Evolutionary conservation across 2,797 vertebrate species (phyloP), one percentile per base, ranked within the genome.

Genomic region (Dipus sagitta): DNA sequence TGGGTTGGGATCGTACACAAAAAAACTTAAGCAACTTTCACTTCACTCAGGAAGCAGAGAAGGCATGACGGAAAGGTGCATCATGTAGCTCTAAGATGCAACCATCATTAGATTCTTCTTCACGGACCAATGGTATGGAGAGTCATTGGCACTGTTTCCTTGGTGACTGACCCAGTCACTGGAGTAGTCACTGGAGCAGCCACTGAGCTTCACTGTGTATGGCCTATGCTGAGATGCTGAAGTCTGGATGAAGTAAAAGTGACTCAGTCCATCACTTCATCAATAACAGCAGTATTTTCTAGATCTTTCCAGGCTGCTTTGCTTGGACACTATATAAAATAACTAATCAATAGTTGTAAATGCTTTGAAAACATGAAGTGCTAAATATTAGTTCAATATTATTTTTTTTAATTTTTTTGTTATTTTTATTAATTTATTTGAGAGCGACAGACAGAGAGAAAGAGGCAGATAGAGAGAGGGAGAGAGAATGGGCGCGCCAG

Each of bases 321-420:
- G 20, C 88, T 96, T 95, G 38, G 71, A 67, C 67, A 95, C 38
- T 94, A 77, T 95, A 84, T 91, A 86, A 95, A 81, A 93, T 91
- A 92, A 84, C 90, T 82, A 95, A 95, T 96, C 93, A 96, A 95
- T 91, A 89, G 95, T 90, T 3, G 0, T 88, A 93, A 95, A 91
- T 92, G 90, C 83, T 93, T 95, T 93, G 90, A 91, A 96, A 96
- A 94, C 75, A 92, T 82, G 23, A 60, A 91, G 86, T 91, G 67
- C 60, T 91, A 93, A 88, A 92, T 79, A 85, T 62, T 90, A 71
- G 74, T 82, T 96, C 90, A 96, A 83, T 94, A 91, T 87, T 93
- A 78, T 91, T 84, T n/a, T n/a, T n/a, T n/a, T n/a, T n/a, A n/a
- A n/a, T n/a, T n/a, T n/a, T n/a, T n/a, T n/a, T n/a, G n/a, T n/a